Evolutionary conservation across 2,888 invertebrate species (phyloP), one percentile per base, ranked within the genome.

Genomic region (Tryphoninae sp.): DNA sequence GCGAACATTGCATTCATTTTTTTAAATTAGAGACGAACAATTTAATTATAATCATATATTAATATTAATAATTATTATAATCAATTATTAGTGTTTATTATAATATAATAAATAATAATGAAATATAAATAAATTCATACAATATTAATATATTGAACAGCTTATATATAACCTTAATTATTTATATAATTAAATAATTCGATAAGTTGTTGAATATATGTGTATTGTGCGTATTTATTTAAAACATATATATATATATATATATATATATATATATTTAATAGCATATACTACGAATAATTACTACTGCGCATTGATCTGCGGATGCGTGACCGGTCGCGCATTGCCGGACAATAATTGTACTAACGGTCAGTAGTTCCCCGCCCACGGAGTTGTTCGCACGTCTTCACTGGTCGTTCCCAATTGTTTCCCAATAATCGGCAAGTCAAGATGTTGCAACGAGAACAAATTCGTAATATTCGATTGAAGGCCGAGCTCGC

Each of bases 401-500:
- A n/a, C 61, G 55, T 65, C 49, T 23, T 26, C 7, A 33, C 55
- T 11, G 55, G 42, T 61, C n/a, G 8, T 65, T 42, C 42, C 40
- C 53, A 71, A 19, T 19, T 26, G 9, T 49, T 7, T 19, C 59
- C 40, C 58, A 58, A n/a, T 51, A 2, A 19, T 11, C 16, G 33
- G 33, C n/a, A 73, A 64, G 45, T 42, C 55, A 58, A 75, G 72
- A 80, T 82, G 71, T 51, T 65, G 23, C 72, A 72, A 11, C 33
- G 22, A 7, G 19, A 80, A n/a, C 61, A 64, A 78, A 77, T 84
- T 23, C 85, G 90, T 13, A 89, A 89, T 76, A 76, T 82, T 51
- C 73, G 77, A 78, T 88, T 90, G 65, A 86, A 86, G 40, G 79
- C 84, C 59, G 84, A 86, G 16, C 83, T 90, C 81, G 87, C 88